phyloP scores from a whole-genome alignment of 1,140 invertebrate genomes.

The Brachystomella parvula region DNA sequence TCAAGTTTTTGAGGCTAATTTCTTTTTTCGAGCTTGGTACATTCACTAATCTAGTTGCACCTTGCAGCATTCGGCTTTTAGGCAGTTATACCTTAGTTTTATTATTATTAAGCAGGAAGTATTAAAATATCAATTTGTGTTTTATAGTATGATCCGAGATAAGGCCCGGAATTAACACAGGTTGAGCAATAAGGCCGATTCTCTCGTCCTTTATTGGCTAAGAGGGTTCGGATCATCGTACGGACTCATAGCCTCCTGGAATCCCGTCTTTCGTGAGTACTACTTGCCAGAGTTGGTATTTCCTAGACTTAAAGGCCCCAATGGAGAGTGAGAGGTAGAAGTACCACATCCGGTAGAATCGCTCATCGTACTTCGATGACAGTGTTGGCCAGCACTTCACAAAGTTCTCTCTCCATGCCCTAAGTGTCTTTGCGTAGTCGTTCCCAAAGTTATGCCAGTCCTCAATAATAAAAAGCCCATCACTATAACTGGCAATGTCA shows the following conservation, averaged over 20 bases:
- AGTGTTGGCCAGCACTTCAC: slow-evolving; percentile 16
- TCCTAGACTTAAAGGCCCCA: slow-evolving; percentile 21
- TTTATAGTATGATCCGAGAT: background rate
- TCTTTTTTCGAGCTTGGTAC: too few species aligned
- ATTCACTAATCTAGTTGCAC: too few species aligned
- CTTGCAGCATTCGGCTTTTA: background rate
- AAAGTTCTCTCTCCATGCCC: slow-evolving; percentile 23
- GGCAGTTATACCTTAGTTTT: background rate
- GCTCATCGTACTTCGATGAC: slow-evolving; percentile 9
- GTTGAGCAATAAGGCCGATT: background rate
- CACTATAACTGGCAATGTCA: slow-evolving; percentile 10
- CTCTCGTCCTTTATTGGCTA: background rate
- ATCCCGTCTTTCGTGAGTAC: slow-evolving; percentile 22
- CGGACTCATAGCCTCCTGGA: slow-evolving; percentile 18
- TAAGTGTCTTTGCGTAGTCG: slow-evolving; percentile 19
- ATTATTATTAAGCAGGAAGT: background rate
- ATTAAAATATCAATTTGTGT: background rate
- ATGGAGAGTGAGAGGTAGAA: slow-evolving; percentile 20
- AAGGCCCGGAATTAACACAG: background rate
- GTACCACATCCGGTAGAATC: slow-evolving; percentile 22
- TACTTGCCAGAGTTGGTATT: slow-evolving; percentile 29
- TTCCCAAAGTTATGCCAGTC: slow-evolving; percentile 27
- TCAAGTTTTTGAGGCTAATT: too few species aligned
- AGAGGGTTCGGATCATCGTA: slow-evolving; percentile 10
- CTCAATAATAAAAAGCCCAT: slow-evolving; percentile 25